Percentiles rank a stretch among this genome's conserved stretches.
phyloP scores from a whole-genome alignment of 2,888 invertebrate genomes.

The Mimumesa dahlbomi region DNA sequence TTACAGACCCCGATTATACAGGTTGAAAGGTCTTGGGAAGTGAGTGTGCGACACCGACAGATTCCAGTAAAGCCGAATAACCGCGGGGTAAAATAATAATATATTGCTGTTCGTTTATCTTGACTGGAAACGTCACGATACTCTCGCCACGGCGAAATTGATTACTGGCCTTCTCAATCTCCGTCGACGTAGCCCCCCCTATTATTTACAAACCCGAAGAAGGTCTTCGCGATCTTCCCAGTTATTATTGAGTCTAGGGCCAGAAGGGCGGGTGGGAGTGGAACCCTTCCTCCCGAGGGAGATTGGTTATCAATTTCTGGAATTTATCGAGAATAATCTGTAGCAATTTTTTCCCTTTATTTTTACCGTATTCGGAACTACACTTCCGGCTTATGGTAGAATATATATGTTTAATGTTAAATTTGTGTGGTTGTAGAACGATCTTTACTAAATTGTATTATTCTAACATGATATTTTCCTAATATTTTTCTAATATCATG shows the following conservation, averaged over 20 bases:
- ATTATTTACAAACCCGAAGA: not conserved
- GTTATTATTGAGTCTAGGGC: not conserved
- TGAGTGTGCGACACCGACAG: not conserved
- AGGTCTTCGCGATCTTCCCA: not conserved
- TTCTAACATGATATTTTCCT: too few relatives aligned
- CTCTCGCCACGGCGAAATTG: not conserved
- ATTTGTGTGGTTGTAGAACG: too few relatives aligned
- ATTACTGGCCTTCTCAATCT: conserved; percentile 1
- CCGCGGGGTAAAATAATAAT: not conserved
- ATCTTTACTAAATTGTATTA: too few relatives aligned
- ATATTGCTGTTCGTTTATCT: not conserved
- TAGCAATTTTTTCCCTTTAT: not conserved
- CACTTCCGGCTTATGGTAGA: too few relatives aligned
- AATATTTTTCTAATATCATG: too few relatives aligned
- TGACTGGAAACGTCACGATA: not conserved
- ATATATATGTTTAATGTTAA: too few relatives aligned
- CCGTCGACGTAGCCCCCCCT: not conserved
- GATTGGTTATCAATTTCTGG: not conserved
- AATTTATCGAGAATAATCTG: not conserved
- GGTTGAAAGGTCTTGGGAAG: too few relatives aligned
- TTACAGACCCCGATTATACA: too few relatives aligned
- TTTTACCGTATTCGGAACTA: not conserved
- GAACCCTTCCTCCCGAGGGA: not conserved
- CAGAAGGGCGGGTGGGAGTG: not conserved
- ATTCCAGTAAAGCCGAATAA: not conserved